These are phyloP conservation scores for Parnassius glacialis DNA, from an alignment of 2,888 invertebrate species.

Conservation along the genomic window DNA sequence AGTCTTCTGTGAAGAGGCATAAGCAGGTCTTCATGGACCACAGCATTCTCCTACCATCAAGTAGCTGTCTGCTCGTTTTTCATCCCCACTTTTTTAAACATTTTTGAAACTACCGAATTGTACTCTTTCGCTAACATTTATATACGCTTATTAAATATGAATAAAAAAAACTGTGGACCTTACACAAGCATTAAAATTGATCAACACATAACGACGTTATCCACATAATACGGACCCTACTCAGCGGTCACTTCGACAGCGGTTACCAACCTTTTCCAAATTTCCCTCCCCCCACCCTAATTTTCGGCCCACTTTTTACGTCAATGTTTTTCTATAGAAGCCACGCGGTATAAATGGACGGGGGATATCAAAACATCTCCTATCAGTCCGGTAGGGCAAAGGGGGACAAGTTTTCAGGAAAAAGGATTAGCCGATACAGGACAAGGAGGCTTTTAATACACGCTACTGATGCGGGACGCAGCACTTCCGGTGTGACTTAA, in stretches of 20 bases:
- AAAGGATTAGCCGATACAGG: constrained; percentile 69
- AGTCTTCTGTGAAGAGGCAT: no score
- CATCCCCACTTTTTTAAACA: no score
- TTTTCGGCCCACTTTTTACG: constrained; percentile 78
- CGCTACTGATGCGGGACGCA: constrained; percentile 32
- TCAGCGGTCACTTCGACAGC: constrained; percentile 81
- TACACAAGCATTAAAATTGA: constrained; percentile 75
- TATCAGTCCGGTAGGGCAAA: constrained; percentile 53
- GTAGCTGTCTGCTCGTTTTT: no score
- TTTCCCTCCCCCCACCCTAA: constrained; percentile 51
- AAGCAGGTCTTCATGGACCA: no score
- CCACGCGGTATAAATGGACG: constrained; percentile 65
- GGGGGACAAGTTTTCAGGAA: constrained; percentile 63
- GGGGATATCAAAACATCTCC: constrained; percentile 78
- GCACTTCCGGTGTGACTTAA: constrained; percentile 32
- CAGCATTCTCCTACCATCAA: no score
- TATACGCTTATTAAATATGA: constrained; percentile 5
- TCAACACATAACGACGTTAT: constrained; percentile 80
- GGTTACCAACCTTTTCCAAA: constrained; percentile 68
- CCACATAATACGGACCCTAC: constrained; percentile 77
- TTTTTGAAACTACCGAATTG: background rate
- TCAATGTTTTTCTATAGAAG: constrained; percentile 79
- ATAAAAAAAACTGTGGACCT: constrained; percentile 35
- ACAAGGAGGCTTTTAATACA: constrained; percentile 53
- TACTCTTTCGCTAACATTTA: background rate